Percentiles rank a stretch among this genome's conserved stretches.
Conservation (phyloP, 2,113 vertebrate species). For the Salvelinus alpinus region DNA sequence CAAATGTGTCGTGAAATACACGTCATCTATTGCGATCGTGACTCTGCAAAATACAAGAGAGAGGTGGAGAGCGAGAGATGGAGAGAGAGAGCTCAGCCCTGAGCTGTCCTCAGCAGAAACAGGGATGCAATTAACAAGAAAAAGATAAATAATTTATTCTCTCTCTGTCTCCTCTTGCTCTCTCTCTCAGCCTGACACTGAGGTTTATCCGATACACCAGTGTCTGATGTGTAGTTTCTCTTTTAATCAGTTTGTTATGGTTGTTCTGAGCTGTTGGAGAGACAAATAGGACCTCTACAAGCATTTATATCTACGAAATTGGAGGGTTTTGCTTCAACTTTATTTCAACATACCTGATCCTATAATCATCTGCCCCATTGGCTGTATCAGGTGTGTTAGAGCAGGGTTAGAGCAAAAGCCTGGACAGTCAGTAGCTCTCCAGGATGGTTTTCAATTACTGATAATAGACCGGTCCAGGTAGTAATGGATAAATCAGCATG, state of each 20-base stretch:
- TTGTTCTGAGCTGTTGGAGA: neutral
- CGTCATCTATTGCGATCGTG: slow-evolving; percentile 41
- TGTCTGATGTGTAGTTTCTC: neutral
- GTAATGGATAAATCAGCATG: too few relatives aligned
- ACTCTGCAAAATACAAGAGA: slow-evolving; percentile 56
- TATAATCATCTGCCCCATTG: too few relatives aligned
- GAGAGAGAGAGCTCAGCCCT: slow-evolving; percentile 39
- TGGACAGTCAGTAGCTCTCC: too few relatives aligned
- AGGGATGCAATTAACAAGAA: slow-evolving; percentile 62
- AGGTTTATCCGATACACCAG: neutral
- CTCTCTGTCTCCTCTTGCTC: slow-evolving; percentile 18
- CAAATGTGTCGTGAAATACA: neutral
- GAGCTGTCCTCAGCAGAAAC: slow-evolving; percentile 66
- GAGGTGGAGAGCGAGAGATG: neutral
- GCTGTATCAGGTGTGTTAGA: too few relatives aligned
- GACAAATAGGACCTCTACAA: neutral
- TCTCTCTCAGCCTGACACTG: neutral
- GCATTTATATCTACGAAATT: too few relatives aligned
- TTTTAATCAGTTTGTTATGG: neutral
- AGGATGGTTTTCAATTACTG: too few relatives aligned
- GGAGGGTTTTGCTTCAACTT: too few relatives aligned
- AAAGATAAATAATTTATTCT: slow-evolving; percentile 62
- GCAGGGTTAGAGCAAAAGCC: too few relatives aligned
- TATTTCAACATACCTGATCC: too few relatives aligned
- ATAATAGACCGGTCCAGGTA: too few relatives aligned